Evolutionary conservation across 64 coral and sea anemone species (phyloP).

Genomic region (Dendronephthya gigantea): DNA sequence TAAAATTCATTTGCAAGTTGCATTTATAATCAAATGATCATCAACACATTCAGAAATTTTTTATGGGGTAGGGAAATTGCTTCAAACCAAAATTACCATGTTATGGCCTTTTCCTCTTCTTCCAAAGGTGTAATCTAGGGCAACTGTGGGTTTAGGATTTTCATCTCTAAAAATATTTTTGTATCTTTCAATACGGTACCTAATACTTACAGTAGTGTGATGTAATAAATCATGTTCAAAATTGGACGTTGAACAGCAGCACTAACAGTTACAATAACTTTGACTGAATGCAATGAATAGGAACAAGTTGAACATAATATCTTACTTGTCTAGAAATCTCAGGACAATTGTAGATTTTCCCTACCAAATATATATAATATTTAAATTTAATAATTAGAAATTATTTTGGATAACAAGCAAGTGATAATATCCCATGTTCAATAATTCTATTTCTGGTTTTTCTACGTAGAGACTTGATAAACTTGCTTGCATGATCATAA

Average conservation of each 20-base stretch:
- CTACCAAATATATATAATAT: slow-evolving; percentile 30
- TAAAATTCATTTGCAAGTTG: too few relatives aligned
- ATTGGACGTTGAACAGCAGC: neutral
- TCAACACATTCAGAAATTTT: too few relatives aligned
- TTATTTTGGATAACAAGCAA: neutral
- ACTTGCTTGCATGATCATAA: too few relatives aligned
- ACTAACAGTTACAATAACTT: too few relatives aligned
- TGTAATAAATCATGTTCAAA: neutral
- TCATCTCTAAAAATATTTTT: slow-evolving; percentile 55
- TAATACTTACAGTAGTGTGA: too few relatives aligned
- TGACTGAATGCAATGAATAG: neutral
- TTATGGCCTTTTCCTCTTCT: slow-evolving; percentile 92
- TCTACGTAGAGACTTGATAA: too few relatives aligned
- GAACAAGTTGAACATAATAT: neutral
- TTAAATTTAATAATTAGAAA: neutral
- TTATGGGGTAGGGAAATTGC: too few relatives aligned
- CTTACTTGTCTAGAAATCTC: slow-evolving; percentile 90
- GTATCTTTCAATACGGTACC: neutral
- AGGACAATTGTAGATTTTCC: slow-evolving; percentile 87
- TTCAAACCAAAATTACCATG: slow-evolving; percentile 84
- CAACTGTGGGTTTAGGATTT: slow-evolving; percentile 78
- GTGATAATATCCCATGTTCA: neutral
- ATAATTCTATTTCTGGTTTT: too few relatives aligned
- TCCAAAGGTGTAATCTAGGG: slow-evolving; percentile 96
- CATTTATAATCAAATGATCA: too few relatives aligned